A percentile compares a stretch with the other conserved stretches of the same genome.
These are phyloP conservation scores for Sarcophaga bullata DNA, from an alignment of 1,140 invertebrate genomes.

Conservation along the genomic window DNA sequence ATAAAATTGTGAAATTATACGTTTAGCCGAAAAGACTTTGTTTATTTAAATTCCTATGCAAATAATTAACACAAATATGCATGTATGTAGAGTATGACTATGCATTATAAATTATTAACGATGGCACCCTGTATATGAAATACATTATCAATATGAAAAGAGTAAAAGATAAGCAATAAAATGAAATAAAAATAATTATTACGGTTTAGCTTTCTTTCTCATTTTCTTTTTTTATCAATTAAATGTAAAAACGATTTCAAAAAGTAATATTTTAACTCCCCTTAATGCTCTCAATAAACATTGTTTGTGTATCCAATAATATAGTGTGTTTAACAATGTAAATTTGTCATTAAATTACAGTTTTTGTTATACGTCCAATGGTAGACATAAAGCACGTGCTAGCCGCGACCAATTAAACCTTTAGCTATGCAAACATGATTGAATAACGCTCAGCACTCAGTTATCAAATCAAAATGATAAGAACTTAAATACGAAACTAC, in stretches of 20 bases:
- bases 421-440: background rate
- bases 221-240: background rate
- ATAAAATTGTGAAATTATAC: conserved; percentile 10
- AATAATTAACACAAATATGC: background rate
- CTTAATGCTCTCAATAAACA: too few relatives aligned
- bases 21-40: background rate
- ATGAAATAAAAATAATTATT: background rate
- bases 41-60: conserved; percentile 1
- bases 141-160: background rate
- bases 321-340: too few relatives aligned
- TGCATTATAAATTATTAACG: background rate
- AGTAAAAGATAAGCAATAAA: conserved; percentile 7
- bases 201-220: too few relatives aligned
- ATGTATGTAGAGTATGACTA: too few relatives aligned
- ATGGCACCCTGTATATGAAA: background rate
- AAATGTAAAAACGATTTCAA: too few relatives aligned
- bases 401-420: background rate
- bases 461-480: background rate
- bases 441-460: background rate
- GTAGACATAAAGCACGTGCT: background rate
- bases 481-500: background rate
- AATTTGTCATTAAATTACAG: too few relatives aligned
- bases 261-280: too few relatives aligned
- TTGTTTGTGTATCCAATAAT: background rate
- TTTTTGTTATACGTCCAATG: too few relatives aligned